These are phyloP conservation scores for Aegithalos caudatus DNA, from an alignment of 2,113 vertebrate species.

Conservation along the genomic window DNA sequence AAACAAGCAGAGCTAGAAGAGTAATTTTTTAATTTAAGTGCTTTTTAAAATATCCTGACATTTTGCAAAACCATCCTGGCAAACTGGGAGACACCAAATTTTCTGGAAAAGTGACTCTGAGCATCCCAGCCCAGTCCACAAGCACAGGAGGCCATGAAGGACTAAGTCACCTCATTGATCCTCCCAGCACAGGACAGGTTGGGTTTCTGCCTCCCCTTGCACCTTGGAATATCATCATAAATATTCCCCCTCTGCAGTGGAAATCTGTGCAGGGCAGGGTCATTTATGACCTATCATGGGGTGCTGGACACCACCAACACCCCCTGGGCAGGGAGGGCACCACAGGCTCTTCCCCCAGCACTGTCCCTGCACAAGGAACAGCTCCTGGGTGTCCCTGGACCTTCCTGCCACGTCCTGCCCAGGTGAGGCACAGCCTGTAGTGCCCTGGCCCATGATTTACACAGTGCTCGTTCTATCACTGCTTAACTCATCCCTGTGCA, in stretches of 20 bases:
- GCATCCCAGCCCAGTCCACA: background rate
- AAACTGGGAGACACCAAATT: background rate
- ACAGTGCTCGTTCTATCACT: background rate
- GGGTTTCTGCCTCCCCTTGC: conserved; percentile 14
- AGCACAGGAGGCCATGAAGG: background rate
- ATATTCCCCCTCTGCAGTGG: background rate
- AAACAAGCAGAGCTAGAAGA: background rate
- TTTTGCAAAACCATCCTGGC: conserved; percentile 11
- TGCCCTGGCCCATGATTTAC: conserved; percentile 47
- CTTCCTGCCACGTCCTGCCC: background rate
- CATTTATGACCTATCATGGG: background rate
- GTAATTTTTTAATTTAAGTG: background rate
- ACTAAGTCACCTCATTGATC: conserved; percentile 36
- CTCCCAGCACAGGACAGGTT: background rate
- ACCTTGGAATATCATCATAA: conserved; percentile 7
- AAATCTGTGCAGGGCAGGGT: background rate
- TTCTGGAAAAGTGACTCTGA: background rate
- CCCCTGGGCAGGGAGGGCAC: background rate
- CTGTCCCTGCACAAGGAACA: background rate
- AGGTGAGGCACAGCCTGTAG: background rate
- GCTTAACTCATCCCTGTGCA: conserved; percentile 36
- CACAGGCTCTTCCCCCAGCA: background rate
- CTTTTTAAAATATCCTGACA: background rate
- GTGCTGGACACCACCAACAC: background rate
- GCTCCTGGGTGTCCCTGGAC: background rate